These are phyloP conservation scores for Anarhynchus alexandrinus DNA, from an alignment of 2,113 vertebrate genomes.

Conservation along the genomic window DNA sequence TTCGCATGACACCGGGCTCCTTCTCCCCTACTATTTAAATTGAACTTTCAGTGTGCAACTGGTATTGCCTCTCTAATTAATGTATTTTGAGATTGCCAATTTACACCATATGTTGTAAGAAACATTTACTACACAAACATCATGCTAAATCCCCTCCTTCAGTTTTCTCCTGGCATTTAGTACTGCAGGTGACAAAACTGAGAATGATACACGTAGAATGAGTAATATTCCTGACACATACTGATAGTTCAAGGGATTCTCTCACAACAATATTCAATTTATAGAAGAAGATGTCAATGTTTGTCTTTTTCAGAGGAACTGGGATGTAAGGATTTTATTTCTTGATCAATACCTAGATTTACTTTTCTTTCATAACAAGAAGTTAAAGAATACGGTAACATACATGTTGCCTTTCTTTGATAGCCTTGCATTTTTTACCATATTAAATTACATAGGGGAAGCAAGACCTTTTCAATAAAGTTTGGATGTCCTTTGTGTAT, in stretches of 20 bases:
- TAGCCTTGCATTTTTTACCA: background rate
- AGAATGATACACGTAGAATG: background rate
- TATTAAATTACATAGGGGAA: background rate
- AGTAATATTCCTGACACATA: background rate
- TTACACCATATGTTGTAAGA: background rate
- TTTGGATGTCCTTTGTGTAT: background rate
- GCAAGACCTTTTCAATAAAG: background rate
- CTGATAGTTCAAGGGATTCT: background rate
- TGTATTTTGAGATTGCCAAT: background rate
- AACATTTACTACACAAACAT: background rate
- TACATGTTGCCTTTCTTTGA: background rate
- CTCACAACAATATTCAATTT: background rate
- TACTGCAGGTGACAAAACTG: background rate
- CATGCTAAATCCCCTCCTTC: background rate
- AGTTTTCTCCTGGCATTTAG: background rate
- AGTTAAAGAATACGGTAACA: background rate
- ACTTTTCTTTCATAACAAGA: background rate
- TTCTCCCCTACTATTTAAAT: background rate
- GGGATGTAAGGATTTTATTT: background rate
- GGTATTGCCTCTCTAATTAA: background rate
- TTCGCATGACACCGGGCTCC: background rate
- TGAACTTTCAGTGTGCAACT: background rate
- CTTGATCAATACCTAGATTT: background rate
- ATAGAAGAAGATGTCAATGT: background rate
- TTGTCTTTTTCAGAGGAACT: background rate